Evolutionary conservation across 2,888 invertebrate species (phyloP).

Genomic region (Chymomyza amoena): DNA sequence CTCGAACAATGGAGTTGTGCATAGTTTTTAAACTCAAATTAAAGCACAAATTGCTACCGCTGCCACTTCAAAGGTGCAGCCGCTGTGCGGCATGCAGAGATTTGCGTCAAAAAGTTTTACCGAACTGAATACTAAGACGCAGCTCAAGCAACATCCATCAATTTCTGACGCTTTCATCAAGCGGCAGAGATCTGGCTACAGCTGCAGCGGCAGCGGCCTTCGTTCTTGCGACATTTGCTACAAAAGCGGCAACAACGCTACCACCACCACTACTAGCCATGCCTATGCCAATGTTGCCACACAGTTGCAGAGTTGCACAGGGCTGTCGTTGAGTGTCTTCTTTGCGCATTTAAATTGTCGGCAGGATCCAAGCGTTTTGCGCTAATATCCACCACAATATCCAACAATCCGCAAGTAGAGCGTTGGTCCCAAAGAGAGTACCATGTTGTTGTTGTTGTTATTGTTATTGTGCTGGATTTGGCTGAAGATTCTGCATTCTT

Average conservation of each 20-base stretch:
- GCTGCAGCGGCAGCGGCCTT: slow-evolving; percentile 10
- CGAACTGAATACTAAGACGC: background rate
- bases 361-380: slow-evolving; percentile 73
- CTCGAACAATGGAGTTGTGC: slow-evolving; percentile 61
- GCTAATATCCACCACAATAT: slow-evolving; percentile 68
- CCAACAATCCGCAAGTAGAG: slow-evolving; percentile 1
- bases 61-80: slow-evolving; percentile 56
- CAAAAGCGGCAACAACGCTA: slow-evolving; percentile 40
- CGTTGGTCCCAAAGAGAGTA: slow-evolving; percentile 7
- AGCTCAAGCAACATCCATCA: slow-evolving; percentile 67
- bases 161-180: slow-evolving; percentile 77
- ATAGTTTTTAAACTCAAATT: slow-evolving; percentile 72
- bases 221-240: slow-evolving; percentile 56
- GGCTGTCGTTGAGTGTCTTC: slow-evolving; percentile 25
- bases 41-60: slow-evolving; percentile 73
- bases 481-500: slow-evolving; percentile 20
- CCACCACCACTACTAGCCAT: slow-evolving; percentile 19
- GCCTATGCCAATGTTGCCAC: slow-evolving; percentile 67
- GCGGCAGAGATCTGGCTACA: slow-evolving; percentile 28
- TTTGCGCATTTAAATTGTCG: slow-evolving; percentile 69
- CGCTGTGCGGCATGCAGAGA: slow-evolving; percentile 40
- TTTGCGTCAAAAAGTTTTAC: slow-evolving; percentile 50
- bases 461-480: slow-evolving; percentile 10
- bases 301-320: slow-evolving; percentile 24
- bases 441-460: background rate